phyloP scores from a whole-genome alignment of 2,888 invertebrate genomes.

The Sceliomorpha sp. region DNA sequence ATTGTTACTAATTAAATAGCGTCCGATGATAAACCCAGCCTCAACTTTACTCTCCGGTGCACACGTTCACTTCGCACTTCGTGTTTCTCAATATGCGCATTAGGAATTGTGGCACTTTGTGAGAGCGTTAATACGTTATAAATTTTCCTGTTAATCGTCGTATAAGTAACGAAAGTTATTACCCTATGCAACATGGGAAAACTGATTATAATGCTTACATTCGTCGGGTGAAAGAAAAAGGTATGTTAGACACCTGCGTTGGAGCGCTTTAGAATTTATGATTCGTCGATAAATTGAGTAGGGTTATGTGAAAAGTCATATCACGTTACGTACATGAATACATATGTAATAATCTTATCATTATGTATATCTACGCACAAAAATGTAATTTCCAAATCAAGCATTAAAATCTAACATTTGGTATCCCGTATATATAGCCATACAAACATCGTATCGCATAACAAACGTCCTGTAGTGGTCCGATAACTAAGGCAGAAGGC shows the following conservation, averaged over 20 bases:
- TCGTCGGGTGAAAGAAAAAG: neutral
- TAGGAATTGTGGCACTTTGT: slow-evolving; percentile 5
- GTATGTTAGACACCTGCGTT: neutral
- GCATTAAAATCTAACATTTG: slow-evolving; percentile 8
- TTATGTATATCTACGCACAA: too few relatives aligned
- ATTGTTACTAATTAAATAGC: too few relatives aligned
- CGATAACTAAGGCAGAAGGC: slow-evolving; percentile 44
- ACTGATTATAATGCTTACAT: neutral
- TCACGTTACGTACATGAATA: too few relatives aligned
- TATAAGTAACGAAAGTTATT: slow-evolving; percentile 2
- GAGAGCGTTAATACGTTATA: slow-evolving; percentile 19
- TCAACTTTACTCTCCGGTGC: neutral
- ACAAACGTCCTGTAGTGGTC: slow-evolving; percentile 12
- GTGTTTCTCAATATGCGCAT: too few relatives aligned
- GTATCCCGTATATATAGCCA: slow-evolving; percentile 9
- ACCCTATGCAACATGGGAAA: neutral
- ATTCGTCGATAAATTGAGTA: too few relatives aligned
- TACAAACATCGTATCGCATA: slow-evolving; percentile 32
- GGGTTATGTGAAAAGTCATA: too few relatives aligned
- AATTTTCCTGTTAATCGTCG: slow-evolving; percentile 21
- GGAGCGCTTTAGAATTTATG: neutral
- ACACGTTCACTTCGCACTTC: too few relatives aligned
- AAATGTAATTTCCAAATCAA: neutral
- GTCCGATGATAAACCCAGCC: too few relatives aligned
- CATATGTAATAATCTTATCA: too few relatives aligned